A percentile compares a stretch with the other conserved stretches of the same genome.
Evolutionary conservation across 2,113 vertebrate genomes (phyloP).

Genomic region (Pangasianodon gigas): DNA sequence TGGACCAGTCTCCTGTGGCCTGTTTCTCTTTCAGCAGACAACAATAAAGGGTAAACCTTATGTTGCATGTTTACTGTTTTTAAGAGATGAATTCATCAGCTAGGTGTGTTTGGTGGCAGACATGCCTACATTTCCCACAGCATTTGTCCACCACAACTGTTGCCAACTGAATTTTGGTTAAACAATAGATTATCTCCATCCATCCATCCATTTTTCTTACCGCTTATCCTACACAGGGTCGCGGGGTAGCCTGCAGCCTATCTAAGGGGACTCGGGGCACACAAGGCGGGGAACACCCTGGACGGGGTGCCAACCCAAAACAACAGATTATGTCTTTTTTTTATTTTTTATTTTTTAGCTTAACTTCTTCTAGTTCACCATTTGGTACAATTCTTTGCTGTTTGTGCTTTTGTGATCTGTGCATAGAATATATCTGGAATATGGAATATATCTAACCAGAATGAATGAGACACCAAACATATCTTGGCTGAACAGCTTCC

Average conservation of each 20-base stretch:
- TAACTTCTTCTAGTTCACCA: neutral
- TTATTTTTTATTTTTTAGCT: neutral
- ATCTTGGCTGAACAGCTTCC: neutral
- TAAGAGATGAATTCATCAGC: neutral
- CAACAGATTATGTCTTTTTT: neutral
- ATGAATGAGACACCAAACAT: neutral
- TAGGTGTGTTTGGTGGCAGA: neutral
- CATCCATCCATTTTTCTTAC: too few relatives aligned
- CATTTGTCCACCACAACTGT: neutral
- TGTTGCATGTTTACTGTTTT: neutral
- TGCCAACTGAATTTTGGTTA: neutral
- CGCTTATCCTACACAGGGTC: too few relatives aligned
- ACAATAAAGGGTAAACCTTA: neutral
- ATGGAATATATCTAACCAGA: neutral
- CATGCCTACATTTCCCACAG: neutral
- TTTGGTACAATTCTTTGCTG: neutral
- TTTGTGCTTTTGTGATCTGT: neutral
- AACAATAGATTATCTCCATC: neutral
- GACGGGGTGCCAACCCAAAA: too few relatives aligned
- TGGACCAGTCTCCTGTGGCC: neutral
- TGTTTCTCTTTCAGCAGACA: neutral
- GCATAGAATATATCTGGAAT: neutral
- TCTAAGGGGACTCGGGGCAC: too few relatives aligned
- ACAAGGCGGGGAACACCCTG: too few relatives aligned
- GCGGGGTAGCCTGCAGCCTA: too few relatives aligned